A percentile compares a stretch with the other conserved stretches of the same genome.
These are phyloP conservation scores for Bovichtus variegatus DNA, from an alignment of 2,797 vertebrate genomes.

Conservation along the genomic window DNA sequence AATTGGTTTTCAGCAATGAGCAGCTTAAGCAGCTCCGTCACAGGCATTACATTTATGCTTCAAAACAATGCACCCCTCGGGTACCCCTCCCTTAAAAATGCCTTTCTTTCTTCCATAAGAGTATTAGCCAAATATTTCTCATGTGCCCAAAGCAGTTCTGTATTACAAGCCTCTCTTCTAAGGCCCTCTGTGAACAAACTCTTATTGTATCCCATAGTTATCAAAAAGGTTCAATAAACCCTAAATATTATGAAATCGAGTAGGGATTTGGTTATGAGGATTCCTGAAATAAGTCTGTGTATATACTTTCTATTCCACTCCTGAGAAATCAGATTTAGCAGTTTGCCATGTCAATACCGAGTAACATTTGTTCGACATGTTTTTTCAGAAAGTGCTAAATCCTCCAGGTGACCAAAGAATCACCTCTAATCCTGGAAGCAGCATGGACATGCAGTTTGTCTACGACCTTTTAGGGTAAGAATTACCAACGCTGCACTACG, in stretches of 20 bases:
- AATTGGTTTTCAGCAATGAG: constrained; percentile 70
- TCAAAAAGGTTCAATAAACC: constrained; percentile 11
- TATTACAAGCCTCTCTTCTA: constrained; percentile 26
- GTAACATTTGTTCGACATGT: constrained; percentile 38
- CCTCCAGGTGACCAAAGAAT: constrained; percentile 45
- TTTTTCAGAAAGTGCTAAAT: constrained; percentile 35
- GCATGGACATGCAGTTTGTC: constrained; percentile 75
- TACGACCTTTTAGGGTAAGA: constrained; percentile 82
- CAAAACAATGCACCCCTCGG: constrained; percentile 58
- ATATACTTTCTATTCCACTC: constrained; percentile 17
- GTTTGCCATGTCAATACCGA: neutral
- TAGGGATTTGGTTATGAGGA: neutral
- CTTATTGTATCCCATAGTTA: constrained; percentile 25
- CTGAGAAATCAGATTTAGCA: constrained; percentile 15
- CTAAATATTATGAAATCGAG: constrained; percentile 15
- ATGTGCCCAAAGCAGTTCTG: constrained; percentile 61
- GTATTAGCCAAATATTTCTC: constrained; percentile 83
- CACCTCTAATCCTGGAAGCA: constrained; percentile 28
- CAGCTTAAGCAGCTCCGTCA: constrained; percentile 72
- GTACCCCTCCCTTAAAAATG: constrained; percentile 62
- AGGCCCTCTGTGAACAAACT: constrained; percentile 30
- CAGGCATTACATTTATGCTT: constrained; percentile 59
- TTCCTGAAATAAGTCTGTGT: constrained; percentile 1
- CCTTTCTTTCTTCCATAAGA: constrained; percentile 82
- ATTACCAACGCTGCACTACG: neutral